Base-by-base conservation (phyloP, 2,888 invertebrate genomes). In the Pherbina coryleti region DNA sequence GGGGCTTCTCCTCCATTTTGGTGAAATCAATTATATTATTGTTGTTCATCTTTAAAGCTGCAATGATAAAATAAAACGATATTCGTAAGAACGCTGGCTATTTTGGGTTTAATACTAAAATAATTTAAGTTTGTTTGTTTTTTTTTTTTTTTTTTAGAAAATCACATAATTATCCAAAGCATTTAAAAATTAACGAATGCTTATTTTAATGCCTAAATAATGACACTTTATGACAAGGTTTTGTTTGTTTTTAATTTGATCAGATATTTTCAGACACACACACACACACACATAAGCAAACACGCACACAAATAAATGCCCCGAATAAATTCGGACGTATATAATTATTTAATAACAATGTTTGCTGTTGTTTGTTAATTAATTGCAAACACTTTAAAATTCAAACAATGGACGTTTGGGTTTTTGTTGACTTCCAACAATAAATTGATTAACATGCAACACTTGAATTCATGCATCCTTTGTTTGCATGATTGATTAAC, bases 11-110 rank as follows among this genome's bases (percentile, higher is more conserved):
- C 64, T 78, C 80, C 67, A 76, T 79, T n/a, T 19, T 78, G 62
- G 78, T 67, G 57, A 70, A 78, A 22, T 79, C 79, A 76, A 77
- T 78, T 64, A 76, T 31, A 51, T 76, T 70, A 64, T 76, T 76
- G 19, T 78, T 79, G 34, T 25, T 72, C 37, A 72, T 57, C 44
- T 55, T 60, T n/a, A 14, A 55, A 34, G 19, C 69, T 69, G 25
- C 22, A 69, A 69, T 34, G 5, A 64, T 7, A 34, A 64, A 64
- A 14, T 34, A 7, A 37, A 14, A 64, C 2, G 3, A 22, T 64
- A 7, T 64, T 64, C 3, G n/a, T 25, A 14, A 34, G 19, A 34
- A 78, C 22, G 49, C 28, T 37, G 64, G 64, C 75, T 64, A 34
- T 49, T 75, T 49, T 57, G 69, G 70, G 44, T 11, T 37, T 1